Evolutionary conservation across 2,888 invertebrate genomes (phyloP), one percentile per base, ranked within the genome.

Genomic region (Parascotia fuliginaria): DNA sequence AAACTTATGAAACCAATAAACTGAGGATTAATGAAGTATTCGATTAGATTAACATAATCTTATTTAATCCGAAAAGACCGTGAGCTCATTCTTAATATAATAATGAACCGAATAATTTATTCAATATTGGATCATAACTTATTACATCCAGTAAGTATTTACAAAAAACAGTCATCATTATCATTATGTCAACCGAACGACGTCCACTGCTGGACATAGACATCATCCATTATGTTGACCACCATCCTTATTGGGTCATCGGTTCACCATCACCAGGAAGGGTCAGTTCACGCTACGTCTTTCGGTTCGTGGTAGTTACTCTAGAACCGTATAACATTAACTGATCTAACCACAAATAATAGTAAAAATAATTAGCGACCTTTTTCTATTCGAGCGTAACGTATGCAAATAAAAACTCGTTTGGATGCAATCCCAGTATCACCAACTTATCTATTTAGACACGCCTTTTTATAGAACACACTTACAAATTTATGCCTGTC

Each of bases 391-490:
- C 54, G 66, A 77, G 53, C 68, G 70, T 62, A 70, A 62, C 59
- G 55, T 45, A 60, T 62, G 60, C 64, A 65, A 71, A 75, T 70
- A 78, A 24, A 78, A 76, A 81, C 73, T 71, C 74, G 77, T 80
- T 83, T 67, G 36, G 71, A 81, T 79, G 80, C 76, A 76, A 79
- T 77, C 77, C 42, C 51, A 44, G 42, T 55, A 57, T 68, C 71
- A 73, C 70, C 70, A 71, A 81, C 73, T 85, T 89, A 78, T 90
- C 90, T 90, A 90, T 87, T 80, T 70, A 78, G 82, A 70, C 86
- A 85, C 90, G 90, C 90, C 90, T 85, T 71, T 55, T 66, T 69
- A 59, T 57, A 66, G 62, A 65, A 58, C 65, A 70, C 55, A 67
- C 49, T 55, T 49, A 68, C 62, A 53, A 58, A 73, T 40, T 46